Evolutionary conservation across 2,113 vertebrate species (phyloP), one percentile per base, ranked within the genome.

Genomic region (Seriola rivoliana): DNA sequence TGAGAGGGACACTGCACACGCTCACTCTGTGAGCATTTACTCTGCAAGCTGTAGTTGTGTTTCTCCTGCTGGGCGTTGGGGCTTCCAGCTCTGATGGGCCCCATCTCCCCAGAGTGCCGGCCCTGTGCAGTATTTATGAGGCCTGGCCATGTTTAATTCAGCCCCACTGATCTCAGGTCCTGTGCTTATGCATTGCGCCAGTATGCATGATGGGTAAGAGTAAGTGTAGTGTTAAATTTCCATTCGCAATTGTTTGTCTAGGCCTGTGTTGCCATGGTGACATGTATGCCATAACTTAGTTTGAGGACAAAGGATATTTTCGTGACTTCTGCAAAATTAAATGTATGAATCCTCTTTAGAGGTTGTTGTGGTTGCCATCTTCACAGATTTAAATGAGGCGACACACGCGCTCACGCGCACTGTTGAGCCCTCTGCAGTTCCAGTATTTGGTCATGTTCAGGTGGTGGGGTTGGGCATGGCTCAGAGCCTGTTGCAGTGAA

Each of bases 101-200:
- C 73, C 58, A 89, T 88, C 90, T 88, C 88, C 82, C 90, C 82
- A 60, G 88, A 89, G 90, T 85, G 86, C 78, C 69, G 76, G 85
- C 79, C 46, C 75, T 40, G 88, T 94, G 90, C 93, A 94, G 84
- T 93, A 95, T 95, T 95, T 91, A 95, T 95, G 88, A 95, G 77
- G 90, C 71, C 69, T 19, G 84, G 80, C 75, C 85, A 95, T 95
- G 93, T 93, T 95, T 96, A 94, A 95, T 96, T 95, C 93, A 94
- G 87, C 86, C 89, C 85, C 82, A 81, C 93, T 89, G 91, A 89
- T 93, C 91, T 89, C 83, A 83, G 88, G 78, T 88, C 91, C 87
- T 81, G 81, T 85, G 75, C 88, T 81, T 83, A 82, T 82, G 89
- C 82, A 88, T 80, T 32, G 44, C 64, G 63, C 69, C 42, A n/a